These are phyloP conservation scores for Globodera ellingtonae DNA, from an alignment of 1,140 invertebrate species.

Conservation along the genomic window DNA sequence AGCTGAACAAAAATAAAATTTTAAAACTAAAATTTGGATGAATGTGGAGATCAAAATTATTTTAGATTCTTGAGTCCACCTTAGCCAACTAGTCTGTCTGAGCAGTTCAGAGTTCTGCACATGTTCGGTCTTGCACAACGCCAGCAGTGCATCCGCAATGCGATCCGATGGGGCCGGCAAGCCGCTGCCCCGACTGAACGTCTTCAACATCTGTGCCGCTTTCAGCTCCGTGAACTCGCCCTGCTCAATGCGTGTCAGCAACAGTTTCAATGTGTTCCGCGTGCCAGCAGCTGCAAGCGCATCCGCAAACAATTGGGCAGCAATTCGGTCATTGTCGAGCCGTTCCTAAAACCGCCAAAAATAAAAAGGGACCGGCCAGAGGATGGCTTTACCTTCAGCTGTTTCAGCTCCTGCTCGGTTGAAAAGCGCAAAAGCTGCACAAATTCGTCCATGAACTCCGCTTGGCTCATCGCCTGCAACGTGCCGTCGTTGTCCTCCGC, in stretches of 20 bases:
- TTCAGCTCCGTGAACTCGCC: slow-evolving; percentile 47
- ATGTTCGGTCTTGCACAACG: slow-evolving; percentile 50
- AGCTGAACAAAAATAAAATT: slow-evolving; percentile 48
- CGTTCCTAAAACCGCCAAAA: background rate
- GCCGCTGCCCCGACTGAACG: slow-evolving; percentile 42
- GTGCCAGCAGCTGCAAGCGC: slow-evolving; percentile 56
- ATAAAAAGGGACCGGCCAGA: background rate
- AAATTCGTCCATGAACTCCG: slow-evolving; percentile 9
- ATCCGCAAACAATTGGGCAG: slow-evolving; percentile 46
- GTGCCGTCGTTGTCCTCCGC: background rate
- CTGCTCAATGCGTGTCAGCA: slow-evolving; percentile 34
- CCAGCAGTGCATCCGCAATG: slow-evolving; percentile 42
- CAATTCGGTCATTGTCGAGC: slow-evolving; percentile 26
- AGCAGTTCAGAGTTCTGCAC: slow-evolving; percentile 34
- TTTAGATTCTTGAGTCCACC: background rate
- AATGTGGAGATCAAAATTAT: too few relatives aligned
- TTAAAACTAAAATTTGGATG: too few relatives aligned
- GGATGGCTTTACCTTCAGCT: background rate
- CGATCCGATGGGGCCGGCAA: slow-evolving; percentile 47
- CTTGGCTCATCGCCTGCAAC: background rate
- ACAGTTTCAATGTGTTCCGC: slow-evolving; percentile 23
- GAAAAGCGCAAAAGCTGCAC: slow-evolving; percentile 2
- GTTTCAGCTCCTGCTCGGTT: background rate
- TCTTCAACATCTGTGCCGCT: slow-evolving; percentile 39
- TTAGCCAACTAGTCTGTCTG: slow-evolving; percentile 35